Evolutionary conservation across 30 jellyfish, hydroid and myxozoan genomes (phyloP), one percentile per base, ranked within the genome.

Genomic region (Chironex yamaguchii): DNA sequence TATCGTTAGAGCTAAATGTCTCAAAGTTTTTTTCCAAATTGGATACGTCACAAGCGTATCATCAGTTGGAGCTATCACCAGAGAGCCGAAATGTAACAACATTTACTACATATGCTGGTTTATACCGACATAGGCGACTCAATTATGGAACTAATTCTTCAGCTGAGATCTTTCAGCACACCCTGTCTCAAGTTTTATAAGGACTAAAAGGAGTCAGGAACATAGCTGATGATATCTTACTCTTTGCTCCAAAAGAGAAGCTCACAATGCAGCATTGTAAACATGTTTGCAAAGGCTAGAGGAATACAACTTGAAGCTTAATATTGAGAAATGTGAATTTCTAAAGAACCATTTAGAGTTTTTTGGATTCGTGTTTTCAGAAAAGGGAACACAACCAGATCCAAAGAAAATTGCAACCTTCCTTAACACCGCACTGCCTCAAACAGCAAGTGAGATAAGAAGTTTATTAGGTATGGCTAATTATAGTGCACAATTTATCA

Each of bases 131-230:
- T 34, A 52, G 52, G 33, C 25, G 76, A 2, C 76, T 74, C 20
- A 49, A 52, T 74, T 74, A 20, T 52, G 87, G 87, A 49, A 74
- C 75, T 26, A 1, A 42, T 2, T 12, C 52, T 36, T 73, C 79
- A 0, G 76, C 79, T 25, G 87, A 74, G 42, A 74, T 74, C 20
- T 74, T 74, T 51, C 83, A 24, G n/a, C 67, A 82, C 54, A 50
- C 52, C 13, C 70, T 67, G 11, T 76, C 65, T 64, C 62, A 81
- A 20, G 67, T 58, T 28, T 53, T 81, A 34, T 30, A 85, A 26
- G 85, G 67, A 58, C 65, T 67, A 1, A 23, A 23, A 79, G 71
- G 82, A 24, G 93, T 83, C 34, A 67, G 69, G 34, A 82, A 82
- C 36, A 27, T 27, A 42, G 58, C 58, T 6, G 17, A 42, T 42